Base-by-base conservation (phyloP, 2,797 vertebrate species). In the Rhinatrema bivittatum region DNA sequence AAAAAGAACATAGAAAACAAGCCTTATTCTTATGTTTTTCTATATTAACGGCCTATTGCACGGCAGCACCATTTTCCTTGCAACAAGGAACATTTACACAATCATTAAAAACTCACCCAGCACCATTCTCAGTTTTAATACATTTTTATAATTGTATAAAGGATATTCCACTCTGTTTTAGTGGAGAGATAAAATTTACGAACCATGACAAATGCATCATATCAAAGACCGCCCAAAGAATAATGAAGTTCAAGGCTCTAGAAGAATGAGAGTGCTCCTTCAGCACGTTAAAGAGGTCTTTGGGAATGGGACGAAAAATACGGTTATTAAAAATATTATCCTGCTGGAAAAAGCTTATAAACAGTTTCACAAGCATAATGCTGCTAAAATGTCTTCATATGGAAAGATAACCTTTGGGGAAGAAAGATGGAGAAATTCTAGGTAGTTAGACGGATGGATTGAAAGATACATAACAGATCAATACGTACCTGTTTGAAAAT, bases 81-180 rank as follows among this genome's bases (percentile, higher is more conserved):
- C 71, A 79, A 83, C 55, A 67, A 51, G 73, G 77, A 82, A 78
- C 75, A 74, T 74, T 80, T 74, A 77, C 63, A 70, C 68, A 74
- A 72, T 79, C 77, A 81, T 84, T 81, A 79, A 81, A 81, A 79
- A 65, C 72, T 58, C 72, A 79, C 79, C 78, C 62, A 55, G 70
- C 40, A 40, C 74, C 61, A 50, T 80, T 75, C 73, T 81, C 76
- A 65, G 68, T 78, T 78, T 77, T 79, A 82, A 82, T 78, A 79
- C 68, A 78, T 81, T 82, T 82, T 81, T 82, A 72, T 81, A 85
- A 82, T 82, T 82, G 74, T 77, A 70, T 46, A 62, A 77, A 78
- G 76, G 69, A 79, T 78, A 81, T 76, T 78, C 77, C 79, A 75
- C 74, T 72, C 70, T 84, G 75, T 81, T 82, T 80, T 79, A 84